Conservation (phyloP, 2,888 invertebrate species). For the Plutella xylostella region DNA sequence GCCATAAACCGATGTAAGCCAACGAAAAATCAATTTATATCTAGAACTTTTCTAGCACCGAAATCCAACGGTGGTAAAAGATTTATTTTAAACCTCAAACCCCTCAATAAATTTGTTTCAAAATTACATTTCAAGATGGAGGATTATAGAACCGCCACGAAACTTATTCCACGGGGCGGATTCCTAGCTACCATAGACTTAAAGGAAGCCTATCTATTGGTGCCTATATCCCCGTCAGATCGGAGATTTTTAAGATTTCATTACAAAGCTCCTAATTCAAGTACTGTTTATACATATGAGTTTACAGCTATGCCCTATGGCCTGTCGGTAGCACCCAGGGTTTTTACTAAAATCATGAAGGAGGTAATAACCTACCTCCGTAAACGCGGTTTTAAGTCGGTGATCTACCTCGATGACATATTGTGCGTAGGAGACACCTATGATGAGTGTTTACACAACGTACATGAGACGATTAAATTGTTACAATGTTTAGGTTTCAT, state of each 20-base stretch:
- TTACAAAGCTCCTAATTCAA: neutral
- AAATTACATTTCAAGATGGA: constrained; percentile 24
- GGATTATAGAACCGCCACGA: constrained; percentile 18
- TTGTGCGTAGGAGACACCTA: constrained; percentile 4
- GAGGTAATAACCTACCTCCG: constrained; percentile 5
- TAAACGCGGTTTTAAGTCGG: constrained; percentile 2
- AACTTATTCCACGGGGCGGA: constrained; percentile 15
- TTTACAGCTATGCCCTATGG: constrained; percentile 7
- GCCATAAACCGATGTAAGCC: constrained; percentile 2
- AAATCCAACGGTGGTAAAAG: constrained; percentile 15
- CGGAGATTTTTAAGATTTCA: constrained; percentile 4
- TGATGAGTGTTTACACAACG: constrained; percentile 2
- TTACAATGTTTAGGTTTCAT: constrained; percentile 8
- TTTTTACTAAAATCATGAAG: constrained; percentile 10
- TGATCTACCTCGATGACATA: constrained; percentile 4
- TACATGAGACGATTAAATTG: constrained; percentile 3
- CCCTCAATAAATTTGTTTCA: constrained; percentile 18
- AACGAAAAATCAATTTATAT: constrained; percentile 17
- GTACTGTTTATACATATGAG: neutral
- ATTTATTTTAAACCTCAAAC: constrained; percentile 22
- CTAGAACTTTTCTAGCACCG: constrained; percentile 18
- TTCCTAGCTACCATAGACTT: constrained; percentile 6
- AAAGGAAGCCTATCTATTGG: constrained; percentile 7
- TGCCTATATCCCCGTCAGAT: neutral
- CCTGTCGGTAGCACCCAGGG: constrained; percentile 1